phyloP scores from a whole-genome alignment of 2,888 invertebrate genomes.

The Chirona hameri region DNA sequence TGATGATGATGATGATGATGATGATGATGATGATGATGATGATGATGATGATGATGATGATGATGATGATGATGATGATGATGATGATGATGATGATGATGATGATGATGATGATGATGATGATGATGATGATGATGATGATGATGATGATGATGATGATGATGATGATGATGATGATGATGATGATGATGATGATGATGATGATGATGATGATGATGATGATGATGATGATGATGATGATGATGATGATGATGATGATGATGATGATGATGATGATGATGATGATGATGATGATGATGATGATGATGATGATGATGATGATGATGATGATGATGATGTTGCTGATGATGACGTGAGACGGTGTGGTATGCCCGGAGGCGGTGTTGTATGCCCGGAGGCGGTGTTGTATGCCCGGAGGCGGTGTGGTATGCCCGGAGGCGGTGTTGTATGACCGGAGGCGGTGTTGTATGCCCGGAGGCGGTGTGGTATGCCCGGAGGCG shows the following conservation, averaged over 20 bases:
- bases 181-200: conserved; percentile 22
- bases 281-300: conserved; percentile 22
- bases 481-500: no score
- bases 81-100: conserved; percentile 22
- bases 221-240: conserved; percentile 22
- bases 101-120: conserved; percentile 22
- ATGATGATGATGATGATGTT: conserved; percentile 22
- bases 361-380: no score
- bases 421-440: no score
- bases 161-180: conserved; percentile 22
- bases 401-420: no score
- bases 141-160: conserved; percentile 8
- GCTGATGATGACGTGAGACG: no score
- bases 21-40: conserved; percentile 9
- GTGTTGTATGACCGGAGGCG: no score
- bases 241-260: conserved; percentile 22
- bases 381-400: no score
- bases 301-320: conserved; percentile 22
- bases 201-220: conserved; percentile 22
- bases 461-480: no score
- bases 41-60: conserved; percentile 22
- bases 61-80: conserved; percentile 10
- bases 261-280: conserved; percentile 22
- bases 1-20: conserved; percentile 22
- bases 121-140: conserved; percentile 22